A percentile compares a stretch with the other conserved stretches of the same genome.
Conservation (phyloP, 2,888 invertebrate genomes). For the Athetis lepigone region DNA sequence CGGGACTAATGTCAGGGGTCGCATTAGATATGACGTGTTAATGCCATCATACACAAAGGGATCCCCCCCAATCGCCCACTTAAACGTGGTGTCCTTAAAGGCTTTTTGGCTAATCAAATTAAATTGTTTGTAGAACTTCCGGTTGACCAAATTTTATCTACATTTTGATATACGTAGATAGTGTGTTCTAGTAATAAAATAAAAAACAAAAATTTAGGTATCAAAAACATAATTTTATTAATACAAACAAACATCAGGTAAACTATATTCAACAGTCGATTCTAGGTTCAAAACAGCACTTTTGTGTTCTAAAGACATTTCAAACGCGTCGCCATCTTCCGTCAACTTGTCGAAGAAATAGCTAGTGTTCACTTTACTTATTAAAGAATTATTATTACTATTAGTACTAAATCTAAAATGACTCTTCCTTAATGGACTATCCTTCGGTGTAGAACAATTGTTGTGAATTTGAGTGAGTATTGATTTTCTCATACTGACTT, state of each 20-base stretch:
- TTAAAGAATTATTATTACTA: constrained; percentile 67
- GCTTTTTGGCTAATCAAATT: too few relatives aligned
- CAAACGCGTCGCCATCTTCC: constrained; percentile 91
- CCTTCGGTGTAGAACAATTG: constrained; percentile 83
- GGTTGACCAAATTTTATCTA: too few relatives aligned
- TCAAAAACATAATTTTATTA: neutral
- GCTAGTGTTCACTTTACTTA: constrained; percentile 81
- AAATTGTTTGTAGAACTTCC: too few relatives aligned
- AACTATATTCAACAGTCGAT: constrained; percentile 80
- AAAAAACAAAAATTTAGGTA: neutral
- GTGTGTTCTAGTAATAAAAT: constrained; percentile 4
- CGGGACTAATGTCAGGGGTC: neutral
- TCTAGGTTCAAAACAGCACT: constrained; percentile 72
- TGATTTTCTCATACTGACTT: constrained; percentile 68
- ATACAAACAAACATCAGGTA: constrained; percentile 78
- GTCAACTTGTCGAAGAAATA: constrained; percentile 89
- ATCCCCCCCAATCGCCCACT: neutral
- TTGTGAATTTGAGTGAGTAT: constrained; percentile 71
- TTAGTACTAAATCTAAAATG: constrained; percentile 62
- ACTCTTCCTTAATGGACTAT: constrained; percentile 70
- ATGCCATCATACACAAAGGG: neutral
- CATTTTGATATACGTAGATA: too few relatives aligned
- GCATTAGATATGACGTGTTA: neutral
- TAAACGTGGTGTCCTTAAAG: too few relatives aligned
- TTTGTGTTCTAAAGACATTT: constrained; percentile 88